Evolutionary conservation across 2,888 invertebrate genomes (phyloP).

Genomic region (Hemicrepidius hirtus): DNA sequence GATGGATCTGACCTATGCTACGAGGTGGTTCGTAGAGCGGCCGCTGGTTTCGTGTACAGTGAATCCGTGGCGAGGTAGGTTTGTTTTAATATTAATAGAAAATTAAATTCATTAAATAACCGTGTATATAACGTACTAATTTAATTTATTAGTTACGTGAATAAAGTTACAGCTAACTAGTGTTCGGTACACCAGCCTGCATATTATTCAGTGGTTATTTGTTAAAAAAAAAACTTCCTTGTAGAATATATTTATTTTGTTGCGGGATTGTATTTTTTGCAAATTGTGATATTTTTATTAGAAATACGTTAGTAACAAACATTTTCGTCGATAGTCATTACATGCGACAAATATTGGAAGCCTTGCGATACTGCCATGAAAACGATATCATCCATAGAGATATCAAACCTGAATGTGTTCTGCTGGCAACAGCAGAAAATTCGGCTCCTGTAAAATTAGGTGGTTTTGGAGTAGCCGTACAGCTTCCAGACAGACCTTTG

Average conservation of each 20-base stretch:
- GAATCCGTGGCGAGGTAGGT: slow-evolving; percentile 98
- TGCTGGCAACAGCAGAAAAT: slow-evolving; percentile 96
- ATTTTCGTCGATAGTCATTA: slow-evolving; percentile 86
- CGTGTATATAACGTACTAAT: too few relatives aligned
- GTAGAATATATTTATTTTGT: too few relatives aligned
- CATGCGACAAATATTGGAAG: slow-evolving; percentile 98
- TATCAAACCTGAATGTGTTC: slow-evolving; percentile 96
- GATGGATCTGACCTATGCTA: slow-evolving; percentile 99
- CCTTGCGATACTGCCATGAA: slow-evolving; percentile 97
- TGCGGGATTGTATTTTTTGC: neutral
- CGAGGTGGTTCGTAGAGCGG: slow-evolving; percentile 96
- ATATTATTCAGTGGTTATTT: too few relatives aligned
- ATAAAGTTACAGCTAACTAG: too few relatives aligned
- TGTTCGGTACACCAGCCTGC: too few relatives aligned
- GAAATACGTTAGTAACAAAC: neutral
- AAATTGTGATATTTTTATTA: neutral
- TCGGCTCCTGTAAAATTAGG: slow-evolving; percentile 98
- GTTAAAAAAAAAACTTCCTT: too few relatives aligned
- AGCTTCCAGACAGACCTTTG: slow-evolving; percentile 85
- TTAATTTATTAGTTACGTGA: too few relatives aligned
- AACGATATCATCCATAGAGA: slow-evolving; percentile 98
- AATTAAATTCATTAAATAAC: neutral
- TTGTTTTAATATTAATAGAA: slow-evolving; percentile 2
- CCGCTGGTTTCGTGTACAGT: slow-evolving; percentile 98
- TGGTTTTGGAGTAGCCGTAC: slow-evolving; percentile 97